These are phyloP conservation scores for Drosophila saltans DNA, from an alignment of 1,140 invertebrate genomes.

Conservation along the genomic window DNA sequence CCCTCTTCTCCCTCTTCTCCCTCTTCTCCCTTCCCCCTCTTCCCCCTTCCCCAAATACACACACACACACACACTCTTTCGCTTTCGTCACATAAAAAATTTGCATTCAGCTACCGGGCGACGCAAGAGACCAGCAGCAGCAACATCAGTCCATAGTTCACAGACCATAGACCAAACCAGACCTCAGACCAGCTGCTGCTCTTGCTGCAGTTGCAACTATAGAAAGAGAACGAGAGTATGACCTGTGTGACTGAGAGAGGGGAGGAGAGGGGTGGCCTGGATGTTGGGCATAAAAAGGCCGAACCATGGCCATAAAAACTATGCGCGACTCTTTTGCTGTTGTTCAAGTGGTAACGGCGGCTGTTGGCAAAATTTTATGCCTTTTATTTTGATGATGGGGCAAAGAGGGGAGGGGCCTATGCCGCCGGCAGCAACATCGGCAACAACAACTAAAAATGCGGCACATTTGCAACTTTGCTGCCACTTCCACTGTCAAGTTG, in stretches of 20 bases:
- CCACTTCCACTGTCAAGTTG: slow-evolving; percentile 78
- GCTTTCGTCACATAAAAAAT: slow-evolving; percentile 58
- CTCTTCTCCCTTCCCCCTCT: too few relatives aligned
- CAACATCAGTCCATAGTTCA: slow-evolving; percentile 14
- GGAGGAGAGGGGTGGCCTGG: neutral
- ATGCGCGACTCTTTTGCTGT: slow-evolving; percentile 46
- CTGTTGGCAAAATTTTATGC: slow-evolving; percentile 66
- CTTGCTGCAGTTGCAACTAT: slow-evolving; percentile 49
- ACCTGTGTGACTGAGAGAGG: too few relatives aligned
- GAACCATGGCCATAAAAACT: slow-evolving; percentile 70
- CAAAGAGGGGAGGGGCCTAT: slow-evolving; percentile 25
- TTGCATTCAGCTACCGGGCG: slow-evolving; percentile 49
- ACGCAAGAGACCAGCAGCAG: slow-evolving; percentile 3
- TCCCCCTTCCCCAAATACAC: too few relatives aligned
- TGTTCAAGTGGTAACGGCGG: slow-evolving; percentile 48
- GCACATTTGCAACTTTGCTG: slow-evolving; percentile 77
- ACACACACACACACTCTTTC: too few relatives aligned
- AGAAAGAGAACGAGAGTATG: neutral
- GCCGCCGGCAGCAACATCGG: slow-evolving; percentile 35
- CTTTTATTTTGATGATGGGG: slow-evolving; percentile 63
- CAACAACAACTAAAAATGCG: slow-evolving; percentile 42
- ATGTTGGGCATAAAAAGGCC: slow-evolving; percentile 55
- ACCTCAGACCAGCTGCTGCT: slow-evolving; percentile 34
- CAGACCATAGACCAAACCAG: slow-evolving; percentile 16
- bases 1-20: neutral